Percentiles rank a stretch among this genome's conserved stretches.
Conservation (phyloP, 23 tunicate genomes). For the Trididemnum clinides region DNA sequence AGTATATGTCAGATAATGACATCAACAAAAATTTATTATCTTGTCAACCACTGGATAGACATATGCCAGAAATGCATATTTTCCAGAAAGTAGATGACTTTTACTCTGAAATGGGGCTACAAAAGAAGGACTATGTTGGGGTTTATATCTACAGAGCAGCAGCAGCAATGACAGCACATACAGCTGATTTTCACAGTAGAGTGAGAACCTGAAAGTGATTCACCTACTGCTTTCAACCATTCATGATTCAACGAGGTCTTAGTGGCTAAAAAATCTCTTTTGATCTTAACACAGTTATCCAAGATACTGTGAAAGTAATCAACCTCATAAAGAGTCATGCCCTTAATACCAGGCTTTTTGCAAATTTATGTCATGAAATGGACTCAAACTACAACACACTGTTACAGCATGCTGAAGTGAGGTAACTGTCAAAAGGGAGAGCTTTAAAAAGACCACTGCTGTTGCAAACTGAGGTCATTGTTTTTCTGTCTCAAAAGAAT, state of each 20-base stretch:
- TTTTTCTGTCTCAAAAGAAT: constrained; percentile 28
- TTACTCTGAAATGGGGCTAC: constrained; percentile 43
- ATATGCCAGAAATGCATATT: constrained; percentile 38
- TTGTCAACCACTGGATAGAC: constrained; percentile 41
- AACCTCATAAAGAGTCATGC: constrained; percentile 37
- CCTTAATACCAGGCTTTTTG: constrained; percentile 49
- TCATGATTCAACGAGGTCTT: too few species aligned
- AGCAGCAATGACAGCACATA: constrained; percentile 52
- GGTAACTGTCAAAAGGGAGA: constrained; percentile 49
- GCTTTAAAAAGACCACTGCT: constrained; percentile 43
- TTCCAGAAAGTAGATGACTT: constrained; percentile 43
- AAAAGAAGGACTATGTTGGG: constrained; percentile 50
- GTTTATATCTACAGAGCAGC: constrained; percentile 45
- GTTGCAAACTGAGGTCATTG: constrained; percentile 39
- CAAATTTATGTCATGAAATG: too few species aligned
- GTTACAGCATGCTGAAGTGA: constrained; percentile 51
- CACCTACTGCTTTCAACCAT: constrained; percentile 44
- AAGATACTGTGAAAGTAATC: constrained; percentile 53
- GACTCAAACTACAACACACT: constrained; percentile 28
- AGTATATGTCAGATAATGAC: constrained; percentile 44
- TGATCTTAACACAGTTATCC: not conserved
- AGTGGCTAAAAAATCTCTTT: constrained; percentile 34
- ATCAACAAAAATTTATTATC: constrained; percentile 13
- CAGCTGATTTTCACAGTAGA: constrained; percentile 33
- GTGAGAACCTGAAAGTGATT: constrained; percentile 44